A percentile compares a stretch with the other conserved stretches of the same genome.
Evolutionary conservation across 2,113 vertebrate genomes (phyloP).

Genomic region (Sorex fumeus): DNA sequence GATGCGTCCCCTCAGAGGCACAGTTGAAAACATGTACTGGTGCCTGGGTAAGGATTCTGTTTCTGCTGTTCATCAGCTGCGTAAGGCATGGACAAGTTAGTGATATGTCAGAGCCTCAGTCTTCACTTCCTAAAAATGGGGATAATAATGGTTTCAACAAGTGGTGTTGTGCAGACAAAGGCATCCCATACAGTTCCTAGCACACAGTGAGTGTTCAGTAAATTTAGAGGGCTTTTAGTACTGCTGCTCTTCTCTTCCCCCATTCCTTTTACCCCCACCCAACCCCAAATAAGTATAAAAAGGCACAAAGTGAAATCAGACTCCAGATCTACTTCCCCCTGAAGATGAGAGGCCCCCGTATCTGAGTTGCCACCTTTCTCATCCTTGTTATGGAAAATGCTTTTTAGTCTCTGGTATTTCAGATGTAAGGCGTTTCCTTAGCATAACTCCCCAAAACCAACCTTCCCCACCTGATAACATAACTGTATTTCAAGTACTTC

Average conservation of each 20-base stretch:
- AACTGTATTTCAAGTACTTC: too few species aligned
- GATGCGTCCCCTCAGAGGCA: background rate
- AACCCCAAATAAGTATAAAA: background rate
- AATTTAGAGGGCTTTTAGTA: background rate
- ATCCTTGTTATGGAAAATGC: background rate
- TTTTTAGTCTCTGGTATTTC: background rate
- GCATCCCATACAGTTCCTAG: background rate
- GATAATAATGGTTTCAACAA: background rate
- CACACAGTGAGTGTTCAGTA: background rate
- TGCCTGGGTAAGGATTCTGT: background rate
- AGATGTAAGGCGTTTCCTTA: background rate
- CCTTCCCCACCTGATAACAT: background rate
- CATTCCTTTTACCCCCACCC: too few species aligned
- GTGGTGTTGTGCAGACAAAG: background rate
- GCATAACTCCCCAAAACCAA: background rate
- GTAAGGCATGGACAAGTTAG: background rate
- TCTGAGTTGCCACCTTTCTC: background rate
- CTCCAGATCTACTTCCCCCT: background rate
- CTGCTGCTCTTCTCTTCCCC: too few species aligned
- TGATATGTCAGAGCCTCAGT: background rate
- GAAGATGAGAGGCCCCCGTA: background rate
- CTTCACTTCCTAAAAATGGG: background rate
- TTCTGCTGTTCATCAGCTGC: too few species aligned
- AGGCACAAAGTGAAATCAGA: background rate
- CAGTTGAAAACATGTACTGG: background rate